phyloP scores from a whole-genome alignment of 1,140 invertebrate species.

The Drosophila kikkawai region DNA sequence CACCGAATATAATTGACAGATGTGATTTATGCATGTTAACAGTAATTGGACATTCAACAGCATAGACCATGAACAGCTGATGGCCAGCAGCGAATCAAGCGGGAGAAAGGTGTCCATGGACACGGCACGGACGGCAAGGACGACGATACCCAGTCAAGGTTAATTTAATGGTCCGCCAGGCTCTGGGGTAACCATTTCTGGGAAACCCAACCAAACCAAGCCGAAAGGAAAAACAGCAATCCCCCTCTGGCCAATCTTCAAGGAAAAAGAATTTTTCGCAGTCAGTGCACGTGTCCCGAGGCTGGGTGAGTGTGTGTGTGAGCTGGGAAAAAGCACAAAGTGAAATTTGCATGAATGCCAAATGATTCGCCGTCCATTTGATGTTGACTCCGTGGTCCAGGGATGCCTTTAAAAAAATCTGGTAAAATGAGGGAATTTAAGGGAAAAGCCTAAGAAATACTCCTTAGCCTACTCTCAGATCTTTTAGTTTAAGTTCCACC shows the following conservation, averaged over 20 bases:
- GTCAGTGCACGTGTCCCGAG: conserved; percentile 20
- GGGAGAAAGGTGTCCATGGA: conserved; percentile 29
- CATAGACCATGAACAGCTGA: conserved; percentile 27
- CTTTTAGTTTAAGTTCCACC: not conserved
- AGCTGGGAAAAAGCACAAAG: conserved; percentile 29
- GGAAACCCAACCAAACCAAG: not conserved
- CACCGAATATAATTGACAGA: conserved; percentile 61
- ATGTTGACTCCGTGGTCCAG: conserved; percentile 1
- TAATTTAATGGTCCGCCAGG: conserved; percentile 34
- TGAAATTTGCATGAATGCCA: conserved; percentile 57
- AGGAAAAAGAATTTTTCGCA: conserved; percentile 26
- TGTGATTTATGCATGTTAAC: conserved; percentile 66
- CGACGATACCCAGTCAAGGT: conserved; percentile 28
- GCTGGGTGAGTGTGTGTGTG: not conserved
- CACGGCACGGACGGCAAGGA: conserved; percentile 3
- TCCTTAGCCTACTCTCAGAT: not conserved
- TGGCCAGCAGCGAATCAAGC: conserved; percentile 26
- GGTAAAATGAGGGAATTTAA: not conserved
- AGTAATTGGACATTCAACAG: conserved; percentile 53
- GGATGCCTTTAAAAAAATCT: conserved; percentile 7
- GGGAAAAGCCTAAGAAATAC: not conserved
- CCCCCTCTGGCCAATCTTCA: conserved; percentile 19
- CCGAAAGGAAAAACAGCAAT: conserved; percentile 6
- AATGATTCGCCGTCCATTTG: conserved; percentile 18
- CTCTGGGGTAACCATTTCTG: conserved; percentile 16